Base-by-base conservation (phyloP, 2,797 vertebrate genomes). In the Oceanodroma leucorhoa region DNA sequence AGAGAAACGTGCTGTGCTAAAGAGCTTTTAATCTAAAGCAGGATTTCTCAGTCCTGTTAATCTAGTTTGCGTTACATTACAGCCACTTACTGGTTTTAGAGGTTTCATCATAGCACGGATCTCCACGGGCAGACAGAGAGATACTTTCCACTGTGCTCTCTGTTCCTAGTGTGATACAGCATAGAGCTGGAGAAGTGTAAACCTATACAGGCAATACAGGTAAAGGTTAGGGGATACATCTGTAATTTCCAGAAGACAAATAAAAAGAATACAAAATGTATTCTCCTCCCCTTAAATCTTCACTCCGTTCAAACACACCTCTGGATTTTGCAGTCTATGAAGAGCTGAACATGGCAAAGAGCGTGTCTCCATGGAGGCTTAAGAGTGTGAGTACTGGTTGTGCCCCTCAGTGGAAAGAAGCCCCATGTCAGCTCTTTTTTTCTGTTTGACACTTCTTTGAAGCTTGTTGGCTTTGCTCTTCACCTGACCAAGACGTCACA, bases 371-470 rank as follows among this genome's bases (percentile, higher is more conserved):
- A 3, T 1, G 3, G 10, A 81, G 15, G 22, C 11, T 79, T 61
- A 26, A 10, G 19, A 32, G 4, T 2, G 1, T 26, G 30, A 11
- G 29, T 58, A 46, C 16, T n/a, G 32, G 4, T 30, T 67, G 45
- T 54, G 29, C 7, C 11, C 4, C 29, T 46, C 58, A 41, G 38
- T 7, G 7, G 8, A 65, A 67, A 73, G 17, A 32, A 73, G n/a
- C 12, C 6, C 5, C 11, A 27, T 1, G 5, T 3, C 41, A 53
- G 11, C 4, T n/a, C 3, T 36, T 41, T n/a, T 45, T 24, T 11
- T 14, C 14, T 23, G 3, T 54, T 80, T 54, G 16, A 26, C 21
- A 24, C 6, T 51, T 14, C 30, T 55, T 24, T 32, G 23, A 64
- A 70, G 7, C 2, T 40, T 64, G 14, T 26, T 88, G 45, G 7